Evolutionary conservation across 2,113 vertebrate species (phyloP).

Genomic region (Falcunculus frontatus): DNA sequence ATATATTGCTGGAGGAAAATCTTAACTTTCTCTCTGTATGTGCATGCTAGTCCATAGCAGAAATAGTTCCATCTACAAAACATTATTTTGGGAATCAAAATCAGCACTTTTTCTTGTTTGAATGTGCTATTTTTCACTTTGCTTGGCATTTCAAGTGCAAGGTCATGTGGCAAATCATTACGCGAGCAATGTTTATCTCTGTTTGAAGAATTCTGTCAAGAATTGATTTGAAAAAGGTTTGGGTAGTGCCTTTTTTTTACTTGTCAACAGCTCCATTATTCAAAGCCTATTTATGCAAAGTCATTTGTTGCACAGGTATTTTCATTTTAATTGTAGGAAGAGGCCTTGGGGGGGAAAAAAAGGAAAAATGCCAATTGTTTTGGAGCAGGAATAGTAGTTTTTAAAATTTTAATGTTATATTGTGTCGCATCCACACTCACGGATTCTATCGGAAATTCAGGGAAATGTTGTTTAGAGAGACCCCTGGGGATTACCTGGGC

Average conservation of each 20-base stretch:
- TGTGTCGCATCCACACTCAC: not conserved
- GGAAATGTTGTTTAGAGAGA: not conserved
- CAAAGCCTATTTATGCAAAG: constrained; percentile 22
- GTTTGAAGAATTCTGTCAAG: constrained; percentile 7
- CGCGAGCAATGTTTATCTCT: not conserved
- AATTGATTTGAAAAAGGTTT: constrained; percentile 25
- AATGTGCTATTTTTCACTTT: constrained; percentile 45
- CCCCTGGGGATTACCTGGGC: not conserved
- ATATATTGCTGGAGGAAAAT: constrained; percentile 13
- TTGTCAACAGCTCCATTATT: constrained; percentile 15
- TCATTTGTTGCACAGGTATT: not conserved
- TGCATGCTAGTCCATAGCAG: not conserved
- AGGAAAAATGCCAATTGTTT: not conserved
- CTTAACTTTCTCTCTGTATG: not conserved
- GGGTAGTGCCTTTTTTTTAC: not conserved
- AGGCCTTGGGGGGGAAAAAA: not conserved
- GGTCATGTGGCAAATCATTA: constrained; percentile 36
- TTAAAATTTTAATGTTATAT: not conserved
- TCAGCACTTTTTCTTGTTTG: constrained; percentile 27
- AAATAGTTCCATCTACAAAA: constrained; percentile 27
- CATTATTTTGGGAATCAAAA: constrained; percentile 47
- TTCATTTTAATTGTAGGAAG: constrained; percentile 40
- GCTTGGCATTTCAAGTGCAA: constrained; percentile 14
- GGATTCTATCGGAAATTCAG: not conserved
- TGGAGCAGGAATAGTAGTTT: not conserved